phyloP scores from a whole-genome alignment of 2,888 invertebrate species.

The Drosophila limbata region DNA sequence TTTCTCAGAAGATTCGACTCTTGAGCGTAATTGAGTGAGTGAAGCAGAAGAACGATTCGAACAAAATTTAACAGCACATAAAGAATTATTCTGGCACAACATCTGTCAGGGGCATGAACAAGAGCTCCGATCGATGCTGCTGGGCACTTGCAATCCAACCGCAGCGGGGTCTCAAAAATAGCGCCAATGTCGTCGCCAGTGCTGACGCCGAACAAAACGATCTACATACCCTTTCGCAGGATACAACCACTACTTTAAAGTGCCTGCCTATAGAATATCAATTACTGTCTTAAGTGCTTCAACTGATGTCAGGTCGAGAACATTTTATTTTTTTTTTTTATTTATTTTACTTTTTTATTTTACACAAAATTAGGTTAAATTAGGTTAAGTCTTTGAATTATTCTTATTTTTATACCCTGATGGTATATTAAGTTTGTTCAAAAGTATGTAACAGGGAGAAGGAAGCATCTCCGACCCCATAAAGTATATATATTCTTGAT shows the following conservation, averaged over 20 bases:
- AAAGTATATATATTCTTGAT: too few species aligned
- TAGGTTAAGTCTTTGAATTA: background rate
- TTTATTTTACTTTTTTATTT: too few species aligned
- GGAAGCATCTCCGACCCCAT: too few species aligned
- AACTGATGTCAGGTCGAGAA: background rate
- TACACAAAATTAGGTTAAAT: background rate
- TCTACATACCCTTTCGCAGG: constrained; percentile 13
- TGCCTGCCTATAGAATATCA: background rate
- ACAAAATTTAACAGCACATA: constrained; percentile 63
- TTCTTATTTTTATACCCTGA: too few species aligned
- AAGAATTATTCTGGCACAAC: constrained; percentile 45
- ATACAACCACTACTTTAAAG: background rate
- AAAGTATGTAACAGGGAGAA: too few species aligned
- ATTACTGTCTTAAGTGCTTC: background rate
- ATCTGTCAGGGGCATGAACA: constrained; percentile 50
- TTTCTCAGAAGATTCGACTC: constrained; percentile 48
- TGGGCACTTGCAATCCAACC: constrained; percentile 49
- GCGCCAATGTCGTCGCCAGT: constrained; percentile 57
- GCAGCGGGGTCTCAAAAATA: constrained; percentile 58
- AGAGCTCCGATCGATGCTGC: constrained; percentile 21
- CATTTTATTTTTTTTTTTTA: too few species aligned
- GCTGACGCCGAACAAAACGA: constrained; percentile 46
- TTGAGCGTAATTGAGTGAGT: constrained; percentile 54
- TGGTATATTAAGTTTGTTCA: too few species aligned
- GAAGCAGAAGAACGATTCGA: constrained; percentile 32